Conservation (phyloP, 2,797 vertebrate species). For the Semaprochilodus insignis region DNA sequence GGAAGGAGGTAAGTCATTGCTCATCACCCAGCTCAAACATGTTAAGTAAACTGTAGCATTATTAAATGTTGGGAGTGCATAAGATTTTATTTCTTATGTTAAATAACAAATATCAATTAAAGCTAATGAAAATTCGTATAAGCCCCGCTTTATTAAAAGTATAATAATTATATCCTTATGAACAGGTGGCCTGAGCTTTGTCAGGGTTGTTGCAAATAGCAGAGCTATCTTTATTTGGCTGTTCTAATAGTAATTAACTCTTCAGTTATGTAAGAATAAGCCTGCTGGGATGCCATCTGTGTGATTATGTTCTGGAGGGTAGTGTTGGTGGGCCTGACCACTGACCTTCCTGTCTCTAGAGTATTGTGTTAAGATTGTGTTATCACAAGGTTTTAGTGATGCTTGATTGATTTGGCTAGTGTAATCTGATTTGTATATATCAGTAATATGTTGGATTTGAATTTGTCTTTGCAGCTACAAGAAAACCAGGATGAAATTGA, state of each 20-base stretch:
- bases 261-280: conserved; percentile 52
- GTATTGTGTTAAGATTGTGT: conserved; percentile 8
- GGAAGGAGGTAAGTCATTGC: conserved; percentile 89
- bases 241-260: conserved; percentile 56
- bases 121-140: background rate
- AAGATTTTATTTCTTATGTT: background rate
- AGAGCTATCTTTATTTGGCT: conserved; percentile 53
- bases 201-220: conserved; percentile 8
- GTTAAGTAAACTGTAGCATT: background rate
- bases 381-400: background rate
- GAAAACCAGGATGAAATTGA: conserved; percentile 99
- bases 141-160: too few relatives aligned
- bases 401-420: background rate
- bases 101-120: background rate
- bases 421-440: background rate
- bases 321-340: conserved; percentile 32
- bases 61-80: background rate
- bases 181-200: background rate
- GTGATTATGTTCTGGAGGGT: conserved; percentile 19
- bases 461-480: conserved; percentile 88
- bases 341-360: conserved; percentile 34
- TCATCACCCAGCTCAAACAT: background rate
- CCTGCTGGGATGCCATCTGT: conserved; percentile 60
- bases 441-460: background rate
- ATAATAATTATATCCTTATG: too few relatives aligned